phyloP scores from a whole-genome alignment of 2,113 vertebrate species.

The Pygoscelis antarcticus region DNA sequence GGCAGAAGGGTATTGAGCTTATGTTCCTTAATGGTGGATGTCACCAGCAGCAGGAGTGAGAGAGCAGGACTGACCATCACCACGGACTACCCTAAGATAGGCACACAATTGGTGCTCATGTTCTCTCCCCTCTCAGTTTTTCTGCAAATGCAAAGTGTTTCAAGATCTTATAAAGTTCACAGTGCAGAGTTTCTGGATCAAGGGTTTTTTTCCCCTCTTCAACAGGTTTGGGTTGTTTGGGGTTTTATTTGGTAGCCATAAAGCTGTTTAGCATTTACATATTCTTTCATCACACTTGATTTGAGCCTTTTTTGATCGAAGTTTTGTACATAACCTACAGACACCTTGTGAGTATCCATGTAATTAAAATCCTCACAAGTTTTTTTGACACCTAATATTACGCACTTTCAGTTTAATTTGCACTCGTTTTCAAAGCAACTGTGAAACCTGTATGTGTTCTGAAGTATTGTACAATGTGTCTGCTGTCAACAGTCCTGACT shows the following conservation, averaged over 20 bases:
- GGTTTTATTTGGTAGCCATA: neutral
- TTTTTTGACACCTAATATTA: slow-evolving; percentile 5
- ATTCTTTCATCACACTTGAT: neutral
- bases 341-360: neutral
- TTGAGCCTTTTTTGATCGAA: neutral
- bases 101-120: neutral
- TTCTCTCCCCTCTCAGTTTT: neutral
- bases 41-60: neutral
- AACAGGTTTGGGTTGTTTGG: neutral
- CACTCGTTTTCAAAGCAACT: neutral
- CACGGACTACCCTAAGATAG: neutral
- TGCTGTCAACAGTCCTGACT: neutral
- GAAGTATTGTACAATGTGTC: neutral
- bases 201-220: neutral
- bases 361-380: slow-evolving; percentile 34
- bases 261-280: neutral
- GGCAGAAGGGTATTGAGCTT: neutral
- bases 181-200: neutral
- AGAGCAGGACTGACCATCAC: neutral
- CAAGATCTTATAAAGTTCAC: neutral
- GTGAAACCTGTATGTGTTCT: neutral
- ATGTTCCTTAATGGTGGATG: neutral
- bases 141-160: neutral
- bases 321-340: neutral
- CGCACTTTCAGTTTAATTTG: slow-evolving; percentile 30